Conservation (phyloP, 2,797 vertebrate genomes). For the Geotrypetes seraphini region DNA sequence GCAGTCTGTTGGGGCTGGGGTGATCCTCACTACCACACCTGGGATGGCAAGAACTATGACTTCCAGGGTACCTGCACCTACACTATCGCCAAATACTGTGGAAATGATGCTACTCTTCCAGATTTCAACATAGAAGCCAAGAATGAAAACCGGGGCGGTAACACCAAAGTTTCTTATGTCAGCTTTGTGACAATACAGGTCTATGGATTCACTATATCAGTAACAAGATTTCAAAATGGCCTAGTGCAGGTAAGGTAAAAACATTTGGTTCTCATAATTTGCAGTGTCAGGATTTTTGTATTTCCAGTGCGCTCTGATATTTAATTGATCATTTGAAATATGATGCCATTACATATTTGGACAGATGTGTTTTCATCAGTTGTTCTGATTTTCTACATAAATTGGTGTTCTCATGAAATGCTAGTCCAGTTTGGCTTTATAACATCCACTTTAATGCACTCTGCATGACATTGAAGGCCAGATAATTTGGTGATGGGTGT, state of each 20-base stretch:
- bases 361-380: too few relatives aligned
- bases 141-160: conserved; percentile 48
- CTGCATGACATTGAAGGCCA: too few relatives aligned
- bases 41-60: conserved; percentile 61
- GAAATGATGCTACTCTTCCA: conserved; percentile 18
- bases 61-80: conserved; percentile 83
- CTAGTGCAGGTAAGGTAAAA: conserved; percentile 58
- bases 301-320: too few relatives aligned
- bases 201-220: conserved; percentile 16
- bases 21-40: conserved; percentile 75
- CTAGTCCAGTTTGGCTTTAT: too few relatives aligned
- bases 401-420: too few relatives aligned
- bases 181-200: conserved; percentile 33
- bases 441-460: too few relatives aligned
- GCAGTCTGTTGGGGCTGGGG: conserved; percentile 66
- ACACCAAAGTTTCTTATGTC: conserved; percentile 32
- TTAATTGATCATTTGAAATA: too few relatives aligned
- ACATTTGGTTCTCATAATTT: too few relatives aligned
- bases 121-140: conserved; percentile 46
- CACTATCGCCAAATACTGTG: conserved; percentile 51
- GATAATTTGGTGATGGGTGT: too few relatives aligned
- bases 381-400: too few relatives aligned
- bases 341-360: too few relatives aligned
- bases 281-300: too few relatives aligned
- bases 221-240: conserved; percentile 38